phyloP scores from a whole-genome alignment of 92 coral and sea anemone species.

The Epizoanthus rinbou region DNA sequence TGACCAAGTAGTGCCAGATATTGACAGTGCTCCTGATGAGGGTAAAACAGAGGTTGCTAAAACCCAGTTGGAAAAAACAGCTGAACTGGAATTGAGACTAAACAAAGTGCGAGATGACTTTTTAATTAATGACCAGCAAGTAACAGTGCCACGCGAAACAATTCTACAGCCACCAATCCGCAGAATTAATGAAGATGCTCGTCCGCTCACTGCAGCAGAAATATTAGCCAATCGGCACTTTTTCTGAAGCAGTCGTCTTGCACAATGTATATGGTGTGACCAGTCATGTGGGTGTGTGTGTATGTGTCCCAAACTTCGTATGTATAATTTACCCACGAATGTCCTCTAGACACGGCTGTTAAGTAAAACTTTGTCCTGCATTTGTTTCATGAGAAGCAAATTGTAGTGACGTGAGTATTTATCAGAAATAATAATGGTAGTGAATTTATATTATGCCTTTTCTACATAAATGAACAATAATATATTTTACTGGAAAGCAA shows the following conservation, averaged over 20 bases:
- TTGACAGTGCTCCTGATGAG: conserved; percentile 55
- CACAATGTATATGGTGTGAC: neutral
- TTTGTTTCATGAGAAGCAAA: too few species aligned
- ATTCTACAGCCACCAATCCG: conserved; percentile 88
- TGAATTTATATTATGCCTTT: too few species aligned
- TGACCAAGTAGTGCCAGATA: conserved; percentile 89
- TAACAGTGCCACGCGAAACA: conserved; percentile 68
- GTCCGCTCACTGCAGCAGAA: conserved; percentile 92
- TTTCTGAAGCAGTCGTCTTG: conserved; percentile 38
- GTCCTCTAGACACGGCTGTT: too few species aligned
- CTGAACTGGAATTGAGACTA: conserved; percentile 81
- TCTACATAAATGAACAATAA: too few species aligned
- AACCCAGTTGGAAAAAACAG: conserved; percentile 47
- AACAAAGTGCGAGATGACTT: conserved; percentile 79
- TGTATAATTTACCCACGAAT: too few species aligned
- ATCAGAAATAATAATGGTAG: too few species aligned
- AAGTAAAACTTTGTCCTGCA: too few species aligned
- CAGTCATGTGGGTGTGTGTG: too few species aligned
- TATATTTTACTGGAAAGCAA: too few species aligned
- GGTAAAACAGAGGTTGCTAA: conserved; percentile 39
- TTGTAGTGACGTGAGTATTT: too few species aligned
- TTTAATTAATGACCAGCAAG: conserved; percentile 66
- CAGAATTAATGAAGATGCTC: conserved; percentile 86
- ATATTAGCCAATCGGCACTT: conserved; percentile 90
- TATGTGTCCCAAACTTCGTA: too few species aligned